Percentiles rank a stretch among this genome's conserved stretches.
Conservation (phyloP, 2,888 invertebrate genomes). For the Prosapia bicincta region DNA sequence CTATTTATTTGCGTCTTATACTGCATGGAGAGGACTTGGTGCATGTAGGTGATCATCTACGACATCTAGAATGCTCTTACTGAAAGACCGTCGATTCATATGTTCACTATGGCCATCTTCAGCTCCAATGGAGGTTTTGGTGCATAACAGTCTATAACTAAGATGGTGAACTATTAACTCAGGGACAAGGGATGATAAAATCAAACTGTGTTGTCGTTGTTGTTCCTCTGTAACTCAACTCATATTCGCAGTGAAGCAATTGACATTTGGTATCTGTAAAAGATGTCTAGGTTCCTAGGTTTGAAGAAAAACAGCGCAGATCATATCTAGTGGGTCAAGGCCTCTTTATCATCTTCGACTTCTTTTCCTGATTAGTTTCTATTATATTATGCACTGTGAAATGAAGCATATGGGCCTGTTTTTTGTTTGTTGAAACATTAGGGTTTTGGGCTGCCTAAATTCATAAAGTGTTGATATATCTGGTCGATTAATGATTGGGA, state of each 20-base stretch:
- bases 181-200: background rate
- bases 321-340: background rate
- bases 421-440: slow-evolving; percentile 14
- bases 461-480: slow-evolving; percentile 1
- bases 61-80: background rate
- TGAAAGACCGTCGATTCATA: background rate
- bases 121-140: background rate
- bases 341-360: background rate
- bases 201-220: background rate
- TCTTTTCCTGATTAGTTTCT: background rate
- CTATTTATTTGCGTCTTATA: background rate
- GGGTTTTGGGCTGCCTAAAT: slow-evolving; percentile 21
- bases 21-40: background rate
- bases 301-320: background rate
- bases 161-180: background rate
- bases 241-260: background rate
- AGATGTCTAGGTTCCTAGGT: background rate
- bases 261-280: background rate
- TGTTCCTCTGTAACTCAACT: background rate
- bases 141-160: background rate
- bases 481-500: background rate
- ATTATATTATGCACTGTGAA: background rate
- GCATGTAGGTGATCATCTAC: background rate
- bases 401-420: background rate
- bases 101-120: background rate